Conservation (phyloP, 2,888 invertebrate species). For the Heliconius aoede region DNA sequence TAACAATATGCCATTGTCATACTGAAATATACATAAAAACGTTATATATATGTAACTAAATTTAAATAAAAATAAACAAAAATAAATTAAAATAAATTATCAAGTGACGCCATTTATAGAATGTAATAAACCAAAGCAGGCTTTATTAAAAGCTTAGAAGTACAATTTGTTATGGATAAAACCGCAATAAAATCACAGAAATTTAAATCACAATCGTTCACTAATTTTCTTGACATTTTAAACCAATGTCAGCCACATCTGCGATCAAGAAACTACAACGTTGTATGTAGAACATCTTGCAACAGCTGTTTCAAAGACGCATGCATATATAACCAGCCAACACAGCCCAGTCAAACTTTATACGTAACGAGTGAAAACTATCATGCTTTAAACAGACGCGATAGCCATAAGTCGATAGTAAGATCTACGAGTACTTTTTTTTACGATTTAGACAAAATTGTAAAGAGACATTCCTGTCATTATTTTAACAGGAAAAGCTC, state of each 20-base stretch:
- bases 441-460: slow-evolving; percentile 71
- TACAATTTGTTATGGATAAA: slow-evolving; percentile 25
- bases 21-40: not conserved
- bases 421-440: slow-evolving; percentile 72
- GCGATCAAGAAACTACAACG: slow-evolving; percentile 28
- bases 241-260: slow-evolving; percentile 44
- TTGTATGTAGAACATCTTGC: slow-evolving; percentile 20
- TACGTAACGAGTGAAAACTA: slow-evolving; percentile 66
- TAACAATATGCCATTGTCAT: slow-evolving; percentile 1
- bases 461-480: slow-evolving; percentile 69
- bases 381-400: slow-evolving; percentile 57
- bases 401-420: slow-evolving; percentile 55
- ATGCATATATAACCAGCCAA: slow-evolving; percentile 7
- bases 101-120: slow-evolving; percentile 6
- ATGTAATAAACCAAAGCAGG: not conserved
- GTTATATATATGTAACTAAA: not conserved
- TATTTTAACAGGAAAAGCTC: slow-evolving; percentile 55
- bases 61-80: slow-evolving; percentile 1
- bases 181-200: slow-evolving; percentile 14
- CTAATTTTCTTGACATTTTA: slow-evolving; percentile 62
- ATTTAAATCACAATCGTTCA: slow-evolving; percentile 58
- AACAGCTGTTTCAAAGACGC: slow-evolving; percentile 26
- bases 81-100: slow-evolving; percentile 17
- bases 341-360: slow-evolving; percentile 40
- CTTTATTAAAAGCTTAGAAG: not conserved